Evolutionary conservation across 2,888 invertebrate species (phyloP).

Genomic region (Rhingia rostrata): DNA sequence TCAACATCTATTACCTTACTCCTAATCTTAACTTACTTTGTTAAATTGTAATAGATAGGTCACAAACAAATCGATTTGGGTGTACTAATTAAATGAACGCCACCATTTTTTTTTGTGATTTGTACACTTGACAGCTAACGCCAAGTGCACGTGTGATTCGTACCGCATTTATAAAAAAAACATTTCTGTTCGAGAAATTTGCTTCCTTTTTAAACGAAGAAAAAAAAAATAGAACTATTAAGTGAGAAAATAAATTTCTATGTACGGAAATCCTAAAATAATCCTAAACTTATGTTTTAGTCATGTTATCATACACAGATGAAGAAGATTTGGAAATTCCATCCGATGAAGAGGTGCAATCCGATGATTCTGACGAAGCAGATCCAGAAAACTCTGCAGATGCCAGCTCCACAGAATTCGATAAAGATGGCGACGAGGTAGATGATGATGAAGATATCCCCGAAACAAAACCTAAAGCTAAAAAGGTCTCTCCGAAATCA

Average conservation of each 20-base stretch:
- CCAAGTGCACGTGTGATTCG: too few relatives aligned
- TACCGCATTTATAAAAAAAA: too few relatives aligned
- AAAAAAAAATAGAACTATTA: neutral
- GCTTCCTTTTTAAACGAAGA: neutral
- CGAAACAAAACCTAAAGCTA: neutral
- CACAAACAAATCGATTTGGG: too few relatives aligned
- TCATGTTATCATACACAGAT: constrained; percentile 52
- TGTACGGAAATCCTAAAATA: neutral
- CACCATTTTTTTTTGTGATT: too few relatives aligned
- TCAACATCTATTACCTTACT: too few relatives aligned
- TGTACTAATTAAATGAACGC: too few relatives aligned
- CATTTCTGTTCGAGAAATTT: neutral
- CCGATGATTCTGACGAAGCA: constrained; percentile 18
- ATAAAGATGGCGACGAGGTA: constrained; percentile 71
- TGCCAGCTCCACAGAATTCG: constrained; percentile 79
- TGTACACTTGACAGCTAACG: too few relatives aligned
- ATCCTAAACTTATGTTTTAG: neutral
- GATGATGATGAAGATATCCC: constrained; percentile 25
- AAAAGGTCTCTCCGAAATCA: neutral
- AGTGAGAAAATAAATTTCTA: neutral
- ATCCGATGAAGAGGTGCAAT: constrained; percentile 17
- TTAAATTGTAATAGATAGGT: too few relatives aligned
- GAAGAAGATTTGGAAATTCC: constrained; percentile 30
- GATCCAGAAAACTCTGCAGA: constrained; percentile 39
- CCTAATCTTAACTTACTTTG: too few relatives aligned